Evolutionary conservation across 2,888 invertebrate species (phyloP).

Genomic region (Argyresthia albistria): DNA sequence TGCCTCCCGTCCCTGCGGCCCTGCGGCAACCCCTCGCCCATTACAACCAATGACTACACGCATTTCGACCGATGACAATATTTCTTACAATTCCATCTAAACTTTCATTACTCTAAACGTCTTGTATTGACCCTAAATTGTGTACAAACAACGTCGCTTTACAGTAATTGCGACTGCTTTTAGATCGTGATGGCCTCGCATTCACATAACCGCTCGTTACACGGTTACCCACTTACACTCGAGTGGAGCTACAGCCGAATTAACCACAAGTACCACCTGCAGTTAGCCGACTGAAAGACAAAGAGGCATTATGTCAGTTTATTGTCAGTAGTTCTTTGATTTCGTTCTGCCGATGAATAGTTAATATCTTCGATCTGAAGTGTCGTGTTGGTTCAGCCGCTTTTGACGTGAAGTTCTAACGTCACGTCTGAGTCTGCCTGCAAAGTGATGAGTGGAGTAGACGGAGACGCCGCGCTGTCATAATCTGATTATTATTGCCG

Average conservation of each 20-base stretch:
- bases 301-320: slow-evolving; percentile 31
- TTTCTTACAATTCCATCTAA: slow-evolving; percentile 40
- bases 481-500: slow-evolving; percentile 68
- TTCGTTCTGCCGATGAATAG: neutral
- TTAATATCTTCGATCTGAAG: neutral
- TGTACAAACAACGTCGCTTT: slow-evolving; percentile 48
- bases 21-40: slow-evolving; percentile 28
- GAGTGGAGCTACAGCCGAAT: neutral
- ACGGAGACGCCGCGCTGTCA: slow-evolving; percentile 55
- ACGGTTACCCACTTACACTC: slow-evolving; percentile 3
- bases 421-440: slow-evolving; percentile 41
- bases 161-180: slow-evolving; percentile 27
- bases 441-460: slow-evolving; percentile 45
- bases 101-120: slow-evolving; percentile 59
- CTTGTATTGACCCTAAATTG: slow-evolving; percentile 44
- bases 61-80: slow-evolving; percentile 45
- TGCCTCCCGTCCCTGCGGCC: slow-evolving; percentile 22
- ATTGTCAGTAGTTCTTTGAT: slow-evolving; percentile 2
- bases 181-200: slow-evolving; percentile 20
- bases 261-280: slow-evolving; percentile 20
- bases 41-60: slow-evolving; percentile 62
- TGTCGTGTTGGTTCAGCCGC: slow-evolving; percentile 6
- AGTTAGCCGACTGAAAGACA: slow-evolving; percentile 21
- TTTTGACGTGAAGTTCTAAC: slow-evolving; percentile 26
- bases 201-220: neutral